Conservation (phyloP, 2,797 vertebrate species). For the Diglossa cyanea region DNA sequence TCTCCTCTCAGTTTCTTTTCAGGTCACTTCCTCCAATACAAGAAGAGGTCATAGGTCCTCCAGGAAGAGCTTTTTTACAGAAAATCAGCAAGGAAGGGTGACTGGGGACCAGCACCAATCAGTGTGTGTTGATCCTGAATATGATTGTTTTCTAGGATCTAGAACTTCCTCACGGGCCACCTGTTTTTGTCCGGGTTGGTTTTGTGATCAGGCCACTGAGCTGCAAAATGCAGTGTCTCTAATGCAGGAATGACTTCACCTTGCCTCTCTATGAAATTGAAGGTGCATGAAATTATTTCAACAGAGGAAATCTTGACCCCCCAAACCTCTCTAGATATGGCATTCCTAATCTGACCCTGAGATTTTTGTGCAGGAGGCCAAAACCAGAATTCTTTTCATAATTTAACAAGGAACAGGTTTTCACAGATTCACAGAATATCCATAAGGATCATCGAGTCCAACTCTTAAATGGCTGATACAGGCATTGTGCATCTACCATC, state of each 20-base stretch:
- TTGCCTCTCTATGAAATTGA: not conserved
- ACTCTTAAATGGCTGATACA: not conserved
- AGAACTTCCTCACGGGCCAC: not conserved
- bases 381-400: not conserved
- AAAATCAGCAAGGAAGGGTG: not conserved
- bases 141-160: not conserved
- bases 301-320: not conserved
- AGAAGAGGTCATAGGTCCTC: not conserved
- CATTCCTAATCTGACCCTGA: not conserved
- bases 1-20: not conserved
- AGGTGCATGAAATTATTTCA: not conserved
- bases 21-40: not conserved
- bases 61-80: not conserved
- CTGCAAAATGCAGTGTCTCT: not conserved
- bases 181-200: not conserved
- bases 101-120: not conserved
- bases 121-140: not conserved
- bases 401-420: not conserved
- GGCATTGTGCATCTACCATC: not conserved
- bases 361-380: not conserved
- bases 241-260: not conserved
- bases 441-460: rapidly evolving
- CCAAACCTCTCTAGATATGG: not conserved
- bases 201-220: rapidly evolving
- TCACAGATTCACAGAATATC: not conserved